These are phyloP conservation scores for Amphiduros pacificus DNA, from an alignment of 2,888 invertebrate genomes.

Conservation along the genomic window DNA sequence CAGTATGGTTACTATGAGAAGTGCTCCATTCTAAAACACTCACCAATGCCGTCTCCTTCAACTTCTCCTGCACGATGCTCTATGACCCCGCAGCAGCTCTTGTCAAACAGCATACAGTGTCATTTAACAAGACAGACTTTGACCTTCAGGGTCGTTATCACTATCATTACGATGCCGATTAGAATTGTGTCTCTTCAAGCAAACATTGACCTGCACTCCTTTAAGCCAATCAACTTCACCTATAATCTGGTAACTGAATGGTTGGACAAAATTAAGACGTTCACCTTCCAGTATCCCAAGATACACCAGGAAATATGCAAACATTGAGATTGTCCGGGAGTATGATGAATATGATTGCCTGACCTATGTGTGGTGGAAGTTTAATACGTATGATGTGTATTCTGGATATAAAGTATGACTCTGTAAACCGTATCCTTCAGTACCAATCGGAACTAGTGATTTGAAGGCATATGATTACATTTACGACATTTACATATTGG, in stretches of 20 bases:
- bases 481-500: conserved; percentile 89
- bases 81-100: conserved; percentile 45
- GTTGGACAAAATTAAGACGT: conserved; percentile 63
- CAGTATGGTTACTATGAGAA: conserved; percentile 21
- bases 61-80: conserved; percentile 25
- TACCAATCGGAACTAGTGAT: conserved; percentile 79
- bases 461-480: conserved; percentile 77
- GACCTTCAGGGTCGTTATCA: conserved; percentile 74
- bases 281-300: conserved; percentile 45
- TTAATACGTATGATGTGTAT: conserved; percentile 47
- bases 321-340: conserved; percentile 44
- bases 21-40: conserved; percentile 4
- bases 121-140: conserved; percentile 9
- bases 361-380: conserved; percentile 44
- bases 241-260: conserved; percentile 77
- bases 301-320: conserved; percentile 42
- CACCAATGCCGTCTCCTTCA: conserved; percentile 8
- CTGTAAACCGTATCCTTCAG: conserved; percentile 52
- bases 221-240: conserved; percentile 78
- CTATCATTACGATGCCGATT: conserved; percentile 90
- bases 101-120: conserved; percentile 27
- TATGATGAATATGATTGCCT: conserved; percentile 47
- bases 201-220: conserved; percentile 82
- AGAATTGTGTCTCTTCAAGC: conserved; percentile 80
- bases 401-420: conserved; percentile 54